These are phyloP conservation scores for Euphydryas editha DNA, from an alignment of 2,888 invertebrate species.

Conservation along the genomic window DNA sequence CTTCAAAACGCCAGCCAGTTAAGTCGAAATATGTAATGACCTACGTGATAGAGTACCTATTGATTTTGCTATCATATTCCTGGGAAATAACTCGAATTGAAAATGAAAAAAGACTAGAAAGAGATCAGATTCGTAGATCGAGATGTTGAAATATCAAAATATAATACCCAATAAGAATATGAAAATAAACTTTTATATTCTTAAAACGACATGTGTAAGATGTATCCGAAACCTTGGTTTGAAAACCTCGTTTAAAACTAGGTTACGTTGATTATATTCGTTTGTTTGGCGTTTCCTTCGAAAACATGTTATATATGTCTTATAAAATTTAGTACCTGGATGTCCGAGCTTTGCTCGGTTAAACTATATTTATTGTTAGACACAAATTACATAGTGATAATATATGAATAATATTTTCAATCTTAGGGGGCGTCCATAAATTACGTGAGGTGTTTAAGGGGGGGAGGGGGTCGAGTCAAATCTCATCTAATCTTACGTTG, in stretches of 20 bases:
- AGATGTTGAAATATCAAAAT: neutral
- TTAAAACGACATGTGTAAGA: conserved; percentile 9
- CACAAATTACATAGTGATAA: too few species aligned
- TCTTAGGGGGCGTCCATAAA: too few species aligned
- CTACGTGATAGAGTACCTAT: conserved; percentile 61
- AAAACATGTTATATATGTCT: conserved; percentile 45
- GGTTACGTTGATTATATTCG: conserved; percentile 71
- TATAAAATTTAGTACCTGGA: conserved; percentile 67
- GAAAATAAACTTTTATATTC: conserved; percentile 9
- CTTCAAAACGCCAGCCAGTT: conserved; percentile 66
- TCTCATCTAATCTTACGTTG: too few species aligned
- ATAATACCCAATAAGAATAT: neutral
- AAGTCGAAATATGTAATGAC: conserved; percentile 70
- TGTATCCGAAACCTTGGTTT: conserved; percentile 54
- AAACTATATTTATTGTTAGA: too few species aligned
- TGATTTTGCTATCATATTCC: conserved; percentile 43
- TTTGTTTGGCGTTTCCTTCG: conserved; percentile 51
- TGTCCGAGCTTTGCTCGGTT: too few species aligned
- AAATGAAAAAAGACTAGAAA: neutral
- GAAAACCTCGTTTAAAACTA: conserved; percentile 60
- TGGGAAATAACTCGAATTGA: conserved; percentile 12
- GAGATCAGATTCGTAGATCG: neutral
- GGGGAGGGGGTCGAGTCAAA: too few species aligned
- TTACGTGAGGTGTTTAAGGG: too few species aligned
- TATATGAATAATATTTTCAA: too few species aligned